Conservation (phyloP, 2,797 vertebrate species). For the Oophaga sylvatica region DNA sequence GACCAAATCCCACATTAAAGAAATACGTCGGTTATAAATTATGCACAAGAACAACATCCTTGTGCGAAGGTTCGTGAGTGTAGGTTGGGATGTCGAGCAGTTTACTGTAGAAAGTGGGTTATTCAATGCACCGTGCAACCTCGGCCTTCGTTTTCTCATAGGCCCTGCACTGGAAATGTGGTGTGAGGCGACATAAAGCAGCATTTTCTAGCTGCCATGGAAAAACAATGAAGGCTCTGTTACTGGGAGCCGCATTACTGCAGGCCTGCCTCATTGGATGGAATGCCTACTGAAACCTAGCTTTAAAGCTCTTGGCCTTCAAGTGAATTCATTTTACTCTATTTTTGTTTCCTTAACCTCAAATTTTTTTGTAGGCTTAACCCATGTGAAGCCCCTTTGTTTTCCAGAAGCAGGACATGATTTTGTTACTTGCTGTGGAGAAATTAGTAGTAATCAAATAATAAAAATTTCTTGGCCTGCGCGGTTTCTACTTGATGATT, state of each 20-base stretch:
- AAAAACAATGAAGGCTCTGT: conserved; percentile 93
- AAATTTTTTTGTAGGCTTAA: conserved; percentile 74
- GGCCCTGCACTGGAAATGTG: conserved; percentile 72
- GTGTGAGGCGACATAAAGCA: conserved; percentile 88
- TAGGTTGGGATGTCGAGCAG: conserved; percentile 69
- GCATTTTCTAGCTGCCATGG: conserved; percentile 80
- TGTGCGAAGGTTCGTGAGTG: conserved; percentile 67
- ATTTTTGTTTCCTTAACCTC: conserved; percentile 77
- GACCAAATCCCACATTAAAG: conserved; percentile 78
- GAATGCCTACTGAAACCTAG: conserved; percentile 81
- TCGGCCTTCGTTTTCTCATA: conserved; percentile 68
- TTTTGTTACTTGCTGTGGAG: conserved; percentile 73
- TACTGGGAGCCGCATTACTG: conserved; percentile 72
- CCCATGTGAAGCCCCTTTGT: conserved; percentile 80
- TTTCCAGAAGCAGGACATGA: conserved; percentile 72
- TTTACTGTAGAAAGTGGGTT: conserved; percentile 78
- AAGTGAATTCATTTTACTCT: conserved; percentile 79
- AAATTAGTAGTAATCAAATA: conserved; percentile 80
- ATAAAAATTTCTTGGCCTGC: conserved; percentile 62
- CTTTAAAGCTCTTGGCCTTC: conserved; percentile 82
- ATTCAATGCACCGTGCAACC: conserved; percentile 71
- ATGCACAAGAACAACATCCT: conserved; percentile 76
- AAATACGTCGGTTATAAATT: conserved; percentile 78
- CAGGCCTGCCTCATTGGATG: conserved; percentile 75
- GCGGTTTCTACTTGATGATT: conserved; percentile 2